Base-by-base conservation (phyloP, 1,140 invertebrate genomes). In the Atta cephalotes region DNA sequence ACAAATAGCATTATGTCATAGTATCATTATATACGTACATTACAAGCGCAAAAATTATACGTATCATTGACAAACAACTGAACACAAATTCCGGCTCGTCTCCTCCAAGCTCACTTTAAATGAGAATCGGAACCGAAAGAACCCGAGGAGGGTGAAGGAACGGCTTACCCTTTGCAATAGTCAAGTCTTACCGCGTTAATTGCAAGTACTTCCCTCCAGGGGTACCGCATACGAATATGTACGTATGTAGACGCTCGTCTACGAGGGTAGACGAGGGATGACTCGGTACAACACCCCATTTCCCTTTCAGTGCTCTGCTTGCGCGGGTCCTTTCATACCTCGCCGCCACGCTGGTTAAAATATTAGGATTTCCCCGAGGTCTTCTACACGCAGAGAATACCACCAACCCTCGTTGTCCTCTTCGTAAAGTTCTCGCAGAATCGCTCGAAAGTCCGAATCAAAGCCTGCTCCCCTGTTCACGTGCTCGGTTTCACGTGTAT, bases 121-220 rank as follows among this genome's bases (percentile, higher is more conserved):
- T 31, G 49, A 39, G 28, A 62, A 51, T 1, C 18, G 31, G 10
- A 14, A 21, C 35, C 9, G 79, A 66, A 74, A 28, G 53, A 31
- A 14, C 14, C 21, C 66, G 14, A 58, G 14, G 12, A 66, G 45
- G 63, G 45, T 10, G 56, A 28, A 56, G n/a, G 12, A 28, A 10
- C 3, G 65, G 78, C 87, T 72, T 71, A 80, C 66, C 89, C 85
- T 68, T 87, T 71, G 89, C 82, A 71, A 89, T 78, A 80, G 84
- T 76, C 85, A 79, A 90, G 90, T 92, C 92, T 92, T 91, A 92
- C 91, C 86, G 89, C 87, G 92, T 92, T 92, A 92, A 92, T 92
- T 92, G 92, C 92, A 89, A 92, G 92, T 92, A 92, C 91, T 92
- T 92, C 89, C 87, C 91, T 92, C 86, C 87, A 90, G 88, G 91